phyloP scores from a whole-genome alignment of 1,140 invertebrate species.

The Panagrolaimus sp. region DNA sequence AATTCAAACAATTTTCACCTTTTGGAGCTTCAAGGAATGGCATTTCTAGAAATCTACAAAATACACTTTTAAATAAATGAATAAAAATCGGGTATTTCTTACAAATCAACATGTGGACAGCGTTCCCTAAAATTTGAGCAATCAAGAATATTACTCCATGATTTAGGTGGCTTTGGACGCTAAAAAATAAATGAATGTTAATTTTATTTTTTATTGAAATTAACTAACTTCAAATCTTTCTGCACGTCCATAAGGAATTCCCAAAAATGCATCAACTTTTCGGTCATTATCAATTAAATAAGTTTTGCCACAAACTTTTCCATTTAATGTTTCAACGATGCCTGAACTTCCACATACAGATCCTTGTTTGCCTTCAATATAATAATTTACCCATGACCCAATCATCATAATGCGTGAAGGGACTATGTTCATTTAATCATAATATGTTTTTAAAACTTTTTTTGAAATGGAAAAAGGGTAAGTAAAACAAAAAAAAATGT shows the following conservation, averaged over 20 bases:
- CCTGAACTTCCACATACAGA: background rate
- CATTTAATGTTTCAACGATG: slow-evolving; percentile 2
- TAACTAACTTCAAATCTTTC: background rate
- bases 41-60: background rate
- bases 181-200: background rate
- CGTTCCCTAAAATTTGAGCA: background rate
- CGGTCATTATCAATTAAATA: background rate
- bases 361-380: background rate
- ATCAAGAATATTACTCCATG: slow-evolving; percentile 5
- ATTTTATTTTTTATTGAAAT: background rate
- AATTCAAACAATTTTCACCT: slow-evolving; percentile 12
- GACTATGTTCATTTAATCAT: no score
- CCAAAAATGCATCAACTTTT: slow-evolving; percentile 9
- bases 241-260: background rate
- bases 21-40: slow-evolving; percentile 9
- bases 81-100: no score
- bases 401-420: background rate
- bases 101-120: background rate
- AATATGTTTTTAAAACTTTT: no score
- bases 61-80: no score
- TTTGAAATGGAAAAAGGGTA: no score
- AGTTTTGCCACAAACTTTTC: slow-evolving; percentile 2
- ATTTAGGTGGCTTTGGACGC: background rate
- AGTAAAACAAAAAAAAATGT: no score
- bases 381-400: slow-evolving; percentile 9